A percentile compares a stretch with the other conserved stretches of the same genome.
Evolutionary conservation across 2,113 vertebrate genomes (phyloP).

Genomic region (Synchiropus splendidus): DNA sequence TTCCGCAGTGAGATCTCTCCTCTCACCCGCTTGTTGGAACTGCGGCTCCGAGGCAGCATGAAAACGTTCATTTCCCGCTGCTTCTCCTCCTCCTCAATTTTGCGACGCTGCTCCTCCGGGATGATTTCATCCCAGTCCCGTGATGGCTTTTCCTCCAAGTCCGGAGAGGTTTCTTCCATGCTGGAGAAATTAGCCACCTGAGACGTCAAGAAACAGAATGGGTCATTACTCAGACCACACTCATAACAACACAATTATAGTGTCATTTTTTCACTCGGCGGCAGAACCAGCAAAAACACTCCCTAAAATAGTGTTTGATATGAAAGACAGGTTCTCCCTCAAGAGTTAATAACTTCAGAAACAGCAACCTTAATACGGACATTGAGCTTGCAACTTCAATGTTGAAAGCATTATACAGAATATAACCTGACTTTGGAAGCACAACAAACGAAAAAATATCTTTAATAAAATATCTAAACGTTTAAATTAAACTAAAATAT

Average conservation of each 20-base stretch:
- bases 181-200: constrained; percentile 96
- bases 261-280: background rate
- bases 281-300: background rate
- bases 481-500: background rate
- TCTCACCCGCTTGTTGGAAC: constrained; percentile 88
- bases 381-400: too few species aligned
- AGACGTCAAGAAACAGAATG: background rate
- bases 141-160: constrained; percentile 72
- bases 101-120: constrained; percentile 85
- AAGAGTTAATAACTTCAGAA: too few species aligned
- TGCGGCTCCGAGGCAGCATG: constrained; percentile 91
- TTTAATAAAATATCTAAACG: background rate
- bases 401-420: too few species aligned
- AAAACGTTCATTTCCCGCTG: constrained; percentile 96
- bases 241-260: background rate
- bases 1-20: too few species aligned
- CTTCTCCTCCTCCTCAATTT: constrained; percentile 87
- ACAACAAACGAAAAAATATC: background rate
- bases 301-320: too few species aligned
- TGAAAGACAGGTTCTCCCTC: too few species aligned
- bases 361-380: too few species aligned
- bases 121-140: constrained; percentile 95
- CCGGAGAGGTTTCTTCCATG: constrained; percentile 83
- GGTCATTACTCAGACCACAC: background rate
- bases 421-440: too few species aligned